These are phyloP conservation scores for Tiliacea aurago DNA, from an alignment of 2,888 invertebrate species.

Conservation along the genomic window DNA sequence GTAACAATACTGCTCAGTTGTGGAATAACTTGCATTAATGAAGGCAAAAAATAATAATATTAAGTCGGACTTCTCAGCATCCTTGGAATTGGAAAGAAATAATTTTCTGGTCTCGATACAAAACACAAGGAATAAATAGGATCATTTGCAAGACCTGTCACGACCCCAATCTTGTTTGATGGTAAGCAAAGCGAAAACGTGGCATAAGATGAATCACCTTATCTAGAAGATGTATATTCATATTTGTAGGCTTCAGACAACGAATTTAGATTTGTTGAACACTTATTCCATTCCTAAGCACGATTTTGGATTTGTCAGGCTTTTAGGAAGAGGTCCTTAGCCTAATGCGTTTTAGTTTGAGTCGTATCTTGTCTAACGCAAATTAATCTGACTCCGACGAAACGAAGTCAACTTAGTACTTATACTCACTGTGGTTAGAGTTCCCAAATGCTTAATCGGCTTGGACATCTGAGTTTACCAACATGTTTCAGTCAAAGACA, in stretches of 20 bases:
- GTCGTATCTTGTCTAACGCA: slow-evolving; percentile 1
- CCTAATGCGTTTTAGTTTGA: neutral
- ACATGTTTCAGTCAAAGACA: slow-evolving; percentile 16
- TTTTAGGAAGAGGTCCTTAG: neutral
- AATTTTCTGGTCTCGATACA: slow-evolving; percentile 23
- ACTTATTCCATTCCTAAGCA: neutral
- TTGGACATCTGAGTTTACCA: slow-evolving; percentile 13
- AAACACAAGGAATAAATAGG: slow-evolving; percentile 13
- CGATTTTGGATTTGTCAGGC: neutral
- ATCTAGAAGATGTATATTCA: slow-evolving; percentile 36
- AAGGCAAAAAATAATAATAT: neutral
- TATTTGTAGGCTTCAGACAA: neutral
- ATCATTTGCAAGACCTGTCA: slow-evolving; percentile 23
- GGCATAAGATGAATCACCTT: slow-evolving; percentile 6
- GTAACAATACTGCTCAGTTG: neutral
- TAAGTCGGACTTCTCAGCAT: neutral
- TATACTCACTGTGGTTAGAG: slow-evolving; percentile 3
- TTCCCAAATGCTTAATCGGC: slow-evolving; percentile 7
- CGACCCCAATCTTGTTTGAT: slow-evolving; percentile 7
- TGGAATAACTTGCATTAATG: neutral
- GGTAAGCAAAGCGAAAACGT: slow-evolving; percentile 15
- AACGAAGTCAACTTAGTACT: neutral
- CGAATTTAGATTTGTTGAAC: neutral
- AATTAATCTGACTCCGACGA: slow-evolving; percentile 6
- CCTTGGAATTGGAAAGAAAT: slow-evolving; percentile 12